Evolutionary conservation across 2,113 vertebrate species (phyloP).

Genomic region (Hippocampus barbouri): DNA sequence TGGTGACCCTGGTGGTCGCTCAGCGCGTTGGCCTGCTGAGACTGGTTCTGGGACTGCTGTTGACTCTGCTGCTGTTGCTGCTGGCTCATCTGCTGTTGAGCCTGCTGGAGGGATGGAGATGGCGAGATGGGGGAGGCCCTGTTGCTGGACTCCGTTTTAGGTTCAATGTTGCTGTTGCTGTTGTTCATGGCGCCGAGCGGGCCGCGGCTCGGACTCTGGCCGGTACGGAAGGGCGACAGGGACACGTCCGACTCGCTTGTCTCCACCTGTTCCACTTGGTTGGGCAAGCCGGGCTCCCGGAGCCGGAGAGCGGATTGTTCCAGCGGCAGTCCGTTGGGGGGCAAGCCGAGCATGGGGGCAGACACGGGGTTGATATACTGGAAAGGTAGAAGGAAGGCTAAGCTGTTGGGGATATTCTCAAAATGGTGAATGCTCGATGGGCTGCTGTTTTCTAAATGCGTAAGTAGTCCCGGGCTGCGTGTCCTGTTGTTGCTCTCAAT

Average conservation of each 20-base stretch:
- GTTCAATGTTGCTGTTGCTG: conserved; percentile 76
- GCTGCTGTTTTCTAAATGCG: conserved; percentile 94
- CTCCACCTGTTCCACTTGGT: conserved; percentile 89
- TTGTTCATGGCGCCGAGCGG: conserved; percentile 83
- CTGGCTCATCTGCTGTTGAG: conserved; percentile 72
- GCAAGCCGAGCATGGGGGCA: conserved; percentile 90
- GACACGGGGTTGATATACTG: conserved; percentile 98
- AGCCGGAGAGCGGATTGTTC: conserved; percentile 90
- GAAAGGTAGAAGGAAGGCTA: conserved; percentile 96
- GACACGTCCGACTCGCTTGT: conserved; percentile 97
- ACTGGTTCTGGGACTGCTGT: conserved; percentile 61
- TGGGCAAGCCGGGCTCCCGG: conserved; percentile 85
- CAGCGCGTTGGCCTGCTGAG: conserved; percentile 76
- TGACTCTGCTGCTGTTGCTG: conserved; percentile 74
- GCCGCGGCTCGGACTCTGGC: conserved; percentile 87
- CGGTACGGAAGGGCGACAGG: conserved; percentile 86
- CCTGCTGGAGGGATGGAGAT: conserved; percentile 66
- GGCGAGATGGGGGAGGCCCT: conserved; percentile 81
- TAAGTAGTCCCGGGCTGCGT: conserved; percentile 92
- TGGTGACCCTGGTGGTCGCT: conserved; percentile 77
- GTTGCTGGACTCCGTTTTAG: conserved; percentile 87
- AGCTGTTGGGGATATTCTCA: conserved; percentile 97
- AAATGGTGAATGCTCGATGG: conserved; percentile 99
- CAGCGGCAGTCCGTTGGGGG: conserved; percentile 89
- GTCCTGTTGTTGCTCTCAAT: conserved; percentile 99